These are phyloP conservation scores for Actinemys pallida DNA, from an alignment of 2,113 vertebrate genomes.

Conservation along the genomic window DNA sequence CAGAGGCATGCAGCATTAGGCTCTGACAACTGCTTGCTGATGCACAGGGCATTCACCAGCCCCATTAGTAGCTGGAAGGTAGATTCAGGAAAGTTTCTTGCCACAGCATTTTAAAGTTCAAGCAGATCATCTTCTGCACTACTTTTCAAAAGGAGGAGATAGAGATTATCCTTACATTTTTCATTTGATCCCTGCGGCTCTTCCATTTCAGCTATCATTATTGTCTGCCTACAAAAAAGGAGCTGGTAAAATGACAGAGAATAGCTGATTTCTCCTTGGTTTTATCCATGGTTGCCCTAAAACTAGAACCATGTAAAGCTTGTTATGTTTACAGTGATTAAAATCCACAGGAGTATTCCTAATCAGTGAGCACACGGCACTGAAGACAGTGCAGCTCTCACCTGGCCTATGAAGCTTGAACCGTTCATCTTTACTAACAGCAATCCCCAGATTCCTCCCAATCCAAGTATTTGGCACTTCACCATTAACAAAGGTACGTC, in stretches of 20 bases:
- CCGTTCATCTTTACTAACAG: neutral
- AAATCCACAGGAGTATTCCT: neutral
- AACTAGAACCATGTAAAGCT: neutral
- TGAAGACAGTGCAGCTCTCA: neutral
- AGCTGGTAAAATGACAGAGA: neutral
- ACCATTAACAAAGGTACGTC: neutral
- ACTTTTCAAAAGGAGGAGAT: conserved; percentile 19
- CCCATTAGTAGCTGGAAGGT: neutral
- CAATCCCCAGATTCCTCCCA: neutral
- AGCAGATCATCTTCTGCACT: conserved; percentile 15
- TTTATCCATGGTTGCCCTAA: neutral
- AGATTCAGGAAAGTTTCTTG: neutral
- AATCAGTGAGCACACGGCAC: neutral
- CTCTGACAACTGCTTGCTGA: neutral
- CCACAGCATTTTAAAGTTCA: conserved; percentile 14
- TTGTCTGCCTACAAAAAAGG: neutral
- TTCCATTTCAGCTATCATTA: neutral
- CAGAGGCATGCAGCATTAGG: neutral
- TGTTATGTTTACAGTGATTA: neutral
- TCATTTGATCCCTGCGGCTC: neutral
- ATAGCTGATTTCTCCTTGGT: neutral
- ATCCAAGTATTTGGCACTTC: neutral
- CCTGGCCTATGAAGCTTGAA: neutral
- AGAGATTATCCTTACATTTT: conserved; percentile 3
- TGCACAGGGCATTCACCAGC: neutral